Conservation (phyloP, 2,797 vertebrate species). For the Diplodus puntazzo region DNA sequence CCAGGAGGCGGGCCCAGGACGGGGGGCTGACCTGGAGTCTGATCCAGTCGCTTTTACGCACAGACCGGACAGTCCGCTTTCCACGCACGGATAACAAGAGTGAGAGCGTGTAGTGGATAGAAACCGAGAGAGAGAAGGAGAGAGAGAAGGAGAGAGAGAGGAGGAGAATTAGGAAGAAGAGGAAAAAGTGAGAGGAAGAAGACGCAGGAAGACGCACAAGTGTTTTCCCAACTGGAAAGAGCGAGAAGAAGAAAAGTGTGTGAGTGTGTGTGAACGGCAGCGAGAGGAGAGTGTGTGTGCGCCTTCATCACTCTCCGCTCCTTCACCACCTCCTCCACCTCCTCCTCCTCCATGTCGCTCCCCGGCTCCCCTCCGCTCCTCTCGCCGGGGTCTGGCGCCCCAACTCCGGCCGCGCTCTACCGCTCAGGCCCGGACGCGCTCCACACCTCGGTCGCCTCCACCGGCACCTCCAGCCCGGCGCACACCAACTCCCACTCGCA, state of each 20-base stretch:
- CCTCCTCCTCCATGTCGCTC: conserved; percentile 88
- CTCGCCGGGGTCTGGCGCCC: conserved; percentile 83
- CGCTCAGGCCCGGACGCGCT: conserved; percentile 85
- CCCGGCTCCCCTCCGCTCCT: conserved; percentile 89
- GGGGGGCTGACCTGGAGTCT: conserved; percentile 60
- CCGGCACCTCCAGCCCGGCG: conserved; percentile 71
- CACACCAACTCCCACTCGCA: conserved; percentile 63
- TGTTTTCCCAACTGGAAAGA: conserved; percentile 38
- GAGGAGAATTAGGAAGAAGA: neutral
- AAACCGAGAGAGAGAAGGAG: neutral
- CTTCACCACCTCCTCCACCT: conserved; percentile 16
- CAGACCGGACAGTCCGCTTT: conserved; percentile 73
- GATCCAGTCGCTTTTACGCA: conserved; percentile 70
- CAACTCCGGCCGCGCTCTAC: conserved; percentile 84
- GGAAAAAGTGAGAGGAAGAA: conserved; percentile 30
- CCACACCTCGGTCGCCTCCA: conserved; percentile 83
- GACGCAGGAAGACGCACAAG: conserved; percentile 23
- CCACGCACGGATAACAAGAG: conserved; percentile 32
- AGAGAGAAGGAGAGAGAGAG: neutral
- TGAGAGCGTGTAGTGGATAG: neutral
- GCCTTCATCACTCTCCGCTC: conserved; percentile 51
- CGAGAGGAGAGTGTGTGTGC: conserved; percentile 31
- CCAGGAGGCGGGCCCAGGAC: conserved; percentile 45
- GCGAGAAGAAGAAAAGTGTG: conserved; percentile 36
- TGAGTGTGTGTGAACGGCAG: conserved; percentile 30